These are phyloP conservation scores for Sphaeramia orbicularis DNA, from an alignment of 2,797 vertebrate species.

Conservation along the genomic window DNA sequence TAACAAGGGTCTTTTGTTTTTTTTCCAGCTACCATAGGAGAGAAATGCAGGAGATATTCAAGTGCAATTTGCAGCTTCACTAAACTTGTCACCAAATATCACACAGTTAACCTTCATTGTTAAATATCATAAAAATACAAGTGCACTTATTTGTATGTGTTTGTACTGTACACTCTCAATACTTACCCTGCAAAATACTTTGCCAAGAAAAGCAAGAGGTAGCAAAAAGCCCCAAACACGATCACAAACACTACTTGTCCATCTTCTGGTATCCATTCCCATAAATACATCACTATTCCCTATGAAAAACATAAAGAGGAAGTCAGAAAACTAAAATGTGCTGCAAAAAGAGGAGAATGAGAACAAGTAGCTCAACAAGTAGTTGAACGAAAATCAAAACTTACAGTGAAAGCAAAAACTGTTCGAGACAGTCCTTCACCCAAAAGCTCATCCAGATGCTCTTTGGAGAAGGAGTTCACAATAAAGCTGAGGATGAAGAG, in stretches of 20 bases:
- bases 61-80: too few species aligned
- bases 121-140: too few species aligned
- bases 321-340: constrained; percentile 14
- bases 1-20: too few species aligned
- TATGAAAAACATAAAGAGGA: constrained; percentile 53
- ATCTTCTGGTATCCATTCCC: constrained; percentile 88
- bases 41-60: too few species aligned
- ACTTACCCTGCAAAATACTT: constrained; percentile 85
- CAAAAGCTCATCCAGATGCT: constrained; percentile 77
- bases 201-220: constrained; percentile 81
- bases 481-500: constrained; percentile 85
- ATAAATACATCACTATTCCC: constrained; percentile 80
- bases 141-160: background rate
- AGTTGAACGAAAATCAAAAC: constrained; percentile 6
- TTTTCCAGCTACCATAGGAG: too few species aligned
- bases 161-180: background rate
- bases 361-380: background rate
- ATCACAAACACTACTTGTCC: constrained; percentile 83
- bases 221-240: constrained; percentile 79
- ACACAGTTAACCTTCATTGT: too few species aligned
- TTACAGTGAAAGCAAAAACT: constrained; percentile 68
- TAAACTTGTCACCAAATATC: too few species aligned
- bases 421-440: constrained; percentile 74
- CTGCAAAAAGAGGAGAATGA: background rate
- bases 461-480: constrained; percentile 73